Base-by-base conservation (phyloP, 1,140 invertebrate genomes). In the Uloborus diversus region DNA sequence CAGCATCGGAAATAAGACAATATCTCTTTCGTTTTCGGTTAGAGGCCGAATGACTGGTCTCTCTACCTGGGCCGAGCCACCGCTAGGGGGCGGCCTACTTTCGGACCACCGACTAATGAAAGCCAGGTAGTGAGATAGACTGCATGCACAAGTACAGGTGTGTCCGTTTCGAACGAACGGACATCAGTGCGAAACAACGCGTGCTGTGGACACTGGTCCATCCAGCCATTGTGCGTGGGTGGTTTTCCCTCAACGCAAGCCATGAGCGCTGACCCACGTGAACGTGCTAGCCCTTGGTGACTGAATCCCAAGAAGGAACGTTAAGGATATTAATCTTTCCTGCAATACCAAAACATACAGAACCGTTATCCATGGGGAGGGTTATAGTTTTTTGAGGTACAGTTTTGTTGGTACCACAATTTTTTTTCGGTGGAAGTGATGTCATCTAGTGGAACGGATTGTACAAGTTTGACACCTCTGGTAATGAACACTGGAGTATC, bases 61-160 rank as follows among this genome's bases (percentile, higher is more conserved):
- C 62, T 28, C 33, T 42, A 65, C 62, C 73, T 73, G 56, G 27
- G 37, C 53, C 33, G 1, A 57, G 11, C 37, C 3, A 47, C 70
- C 73, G 73, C 73, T 42, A 76, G 73, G 61, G 42, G 73, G 73
- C 73, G 73, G 57, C 73, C 73, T 76, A 76, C 73, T 76, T 76
- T 65, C 30, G 47, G 53, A 53, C 61, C 59, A 27, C 47, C 37
- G 47, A 42, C 35, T 65, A 65, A 76, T 76, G 73, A 76, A 76
- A 76, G 61, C 32, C 23, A 76, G 73, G 73, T 76, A 76, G 73
- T 76, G 32, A 65, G 73, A 76, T 76, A 51, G 61, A 76, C 61
- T 25, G 17, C 28, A 56, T 76, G 61, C 73, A 76, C 62, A 75
- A 75, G 70, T 75, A 75, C 70, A 76, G 73, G 73, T 76, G 73